Evolutionary conservation across 2,888 invertebrate species (phyloP).

Genomic region (Smittia sp.): DNA sequence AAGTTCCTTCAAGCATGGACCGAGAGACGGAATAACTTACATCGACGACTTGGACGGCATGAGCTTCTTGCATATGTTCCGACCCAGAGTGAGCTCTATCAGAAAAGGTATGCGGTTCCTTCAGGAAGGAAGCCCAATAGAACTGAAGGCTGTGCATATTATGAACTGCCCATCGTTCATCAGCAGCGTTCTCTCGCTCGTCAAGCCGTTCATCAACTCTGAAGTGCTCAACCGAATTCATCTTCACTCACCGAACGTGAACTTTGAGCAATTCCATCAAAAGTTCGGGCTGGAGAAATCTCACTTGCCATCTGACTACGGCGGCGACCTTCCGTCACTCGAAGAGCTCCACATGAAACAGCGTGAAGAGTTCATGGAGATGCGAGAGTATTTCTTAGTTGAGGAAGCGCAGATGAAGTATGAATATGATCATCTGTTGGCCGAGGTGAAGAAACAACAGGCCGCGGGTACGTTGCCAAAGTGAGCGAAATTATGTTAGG

Average conservation of each 20-base stretch:
- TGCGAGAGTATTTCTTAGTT: too few species aligned
- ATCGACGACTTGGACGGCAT: constrained; percentile 66
- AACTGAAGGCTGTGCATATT: constrained; percentile 19
- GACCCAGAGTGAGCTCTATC: constrained; percentile 57
- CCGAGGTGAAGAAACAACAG: too few species aligned
- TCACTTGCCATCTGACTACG: constrained; percentile 61
- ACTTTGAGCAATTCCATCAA: constrained; percentile 59
- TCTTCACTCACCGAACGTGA: constrained; percentile 56
- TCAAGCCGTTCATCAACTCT: too few species aligned
- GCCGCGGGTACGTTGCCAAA: too few species aligned
- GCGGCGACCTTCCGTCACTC: constrained; percentile 56
- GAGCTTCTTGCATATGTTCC: constrained; percentile 57
- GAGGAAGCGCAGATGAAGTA: too few species aligned
- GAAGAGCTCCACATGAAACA: background rate
- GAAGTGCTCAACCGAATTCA: constrained; percentile 55
- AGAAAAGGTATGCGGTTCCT: constrained; percentile 63
- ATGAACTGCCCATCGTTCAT: too few species aligned
- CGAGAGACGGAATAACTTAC: constrained; percentile 57
- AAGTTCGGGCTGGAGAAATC: constrained; percentile 57
- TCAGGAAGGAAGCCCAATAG: constrained; percentile 55
- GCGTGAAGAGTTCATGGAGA: too few species aligned
- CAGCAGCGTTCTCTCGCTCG: too few species aligned
- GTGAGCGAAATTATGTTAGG: too few species aligned
- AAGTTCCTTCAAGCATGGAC: background rate
- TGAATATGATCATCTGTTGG: too few species aligned